These are phyloP conservation scores for Virgularia gustaviana DNA, from an alignment of 92 coral and sea anemone genomes.

Conservation along the genomic window DNA sequence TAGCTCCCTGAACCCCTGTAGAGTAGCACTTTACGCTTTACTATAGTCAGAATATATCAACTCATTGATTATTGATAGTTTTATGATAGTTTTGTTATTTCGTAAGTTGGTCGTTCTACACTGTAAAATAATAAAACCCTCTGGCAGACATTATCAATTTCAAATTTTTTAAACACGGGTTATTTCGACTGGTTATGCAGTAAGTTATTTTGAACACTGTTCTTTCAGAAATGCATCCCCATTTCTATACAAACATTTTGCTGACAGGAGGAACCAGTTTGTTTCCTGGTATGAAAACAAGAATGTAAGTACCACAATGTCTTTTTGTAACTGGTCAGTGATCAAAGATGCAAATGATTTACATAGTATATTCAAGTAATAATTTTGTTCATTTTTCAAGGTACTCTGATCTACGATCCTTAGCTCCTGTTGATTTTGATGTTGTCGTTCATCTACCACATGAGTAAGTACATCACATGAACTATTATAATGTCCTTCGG, in stretches of 20 bases:
- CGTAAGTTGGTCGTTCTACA: no score
- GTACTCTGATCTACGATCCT: constrained; percentile 75
- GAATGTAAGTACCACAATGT: constrained; percentile 73
- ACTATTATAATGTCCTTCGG: not conserved
- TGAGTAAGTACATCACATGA: constrained; percentile 59
- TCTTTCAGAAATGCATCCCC: constrained; percentile 93
- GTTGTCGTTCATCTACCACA: constrained; percentile 73
- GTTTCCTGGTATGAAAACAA: constrained; percentile 85
- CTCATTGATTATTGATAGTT: no score
- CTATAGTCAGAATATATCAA: no score
- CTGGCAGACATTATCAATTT: no score
- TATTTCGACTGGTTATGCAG: no score
- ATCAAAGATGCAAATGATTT: not conserved
- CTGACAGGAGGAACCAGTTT: constrained; percentile 80
- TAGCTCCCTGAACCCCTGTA: no score
- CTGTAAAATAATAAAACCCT: no score
- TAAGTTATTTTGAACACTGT: not conserved
- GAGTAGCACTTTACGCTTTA: no score
- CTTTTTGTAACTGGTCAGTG: not conserved
- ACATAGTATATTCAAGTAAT: not conserved
- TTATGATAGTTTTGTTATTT: no score
- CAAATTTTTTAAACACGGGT: no score
- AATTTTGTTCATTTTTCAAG: constrained; percentile 34
- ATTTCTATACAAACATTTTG: constrained; percentile 83
- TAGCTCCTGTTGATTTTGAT: constrained; percentile 89